These are phyloP conservation scores for Melanotaenia nigrans DNA, from an alignment of 2,797 vertebrate genomes.

Conservation along the genomic window DNA sequence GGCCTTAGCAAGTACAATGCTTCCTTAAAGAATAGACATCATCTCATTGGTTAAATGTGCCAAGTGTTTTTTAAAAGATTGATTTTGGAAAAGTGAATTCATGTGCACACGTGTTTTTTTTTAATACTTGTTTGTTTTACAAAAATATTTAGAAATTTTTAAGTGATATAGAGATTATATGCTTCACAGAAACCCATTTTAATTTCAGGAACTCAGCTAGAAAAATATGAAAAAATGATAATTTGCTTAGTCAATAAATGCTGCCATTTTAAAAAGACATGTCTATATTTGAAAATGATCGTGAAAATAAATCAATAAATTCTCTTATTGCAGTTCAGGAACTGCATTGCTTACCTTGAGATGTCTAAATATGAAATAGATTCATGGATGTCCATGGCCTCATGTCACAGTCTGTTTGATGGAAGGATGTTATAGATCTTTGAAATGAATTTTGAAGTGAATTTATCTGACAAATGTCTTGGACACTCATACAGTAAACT, in stretches of 20 bases:
- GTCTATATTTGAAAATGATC: conserved; percentile 15
- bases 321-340: conserved; percentile 40
- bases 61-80: too few relatives aligned
- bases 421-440: conserved; percentile 35
- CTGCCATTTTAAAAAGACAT: not conserved
- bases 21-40: too few relatives aligned
- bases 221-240: too few relatives aligned
- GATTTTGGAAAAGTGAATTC: too few relatives aligned
- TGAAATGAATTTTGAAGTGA: not conserved
- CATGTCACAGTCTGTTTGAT: conserved; percentile 43
- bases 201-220: too few relatives aligned
- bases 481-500: not conserved
- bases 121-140: too few relatives aligned
- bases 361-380: conserved; percentile 58
- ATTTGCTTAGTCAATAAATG: not conserved
- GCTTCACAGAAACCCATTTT: too few relatives aligned
- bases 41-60: too few relatives aligned
- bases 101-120: too few relatives aligned
- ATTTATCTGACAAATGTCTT: conserved; percentile 30
- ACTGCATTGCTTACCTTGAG: conserved; percentile 54
- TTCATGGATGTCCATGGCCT: conserved; percentile 58
- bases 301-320: conserved; percentile 24
- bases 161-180: too few relatives aligned
- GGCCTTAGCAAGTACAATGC: not conserved
- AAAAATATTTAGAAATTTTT: too few relatives aligned